Evolutionary conservation across 2,888 invertebrate genomes (phyloP).

Genomic region (Troilus luridus): DNA sequence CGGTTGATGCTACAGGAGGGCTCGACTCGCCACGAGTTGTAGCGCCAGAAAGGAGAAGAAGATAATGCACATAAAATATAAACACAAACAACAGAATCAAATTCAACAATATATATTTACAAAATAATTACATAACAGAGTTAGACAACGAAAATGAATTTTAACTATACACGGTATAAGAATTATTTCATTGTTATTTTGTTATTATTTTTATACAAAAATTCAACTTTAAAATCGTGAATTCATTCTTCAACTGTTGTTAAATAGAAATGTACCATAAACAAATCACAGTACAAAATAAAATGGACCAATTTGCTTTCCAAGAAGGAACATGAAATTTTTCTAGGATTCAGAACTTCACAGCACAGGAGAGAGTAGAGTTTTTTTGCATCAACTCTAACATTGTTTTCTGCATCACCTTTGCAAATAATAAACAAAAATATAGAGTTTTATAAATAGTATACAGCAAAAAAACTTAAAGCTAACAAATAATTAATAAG

Average conservation of each 20-base stretch:
- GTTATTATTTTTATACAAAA: background rate
- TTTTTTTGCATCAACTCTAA: slow-evolving; percentile 53
- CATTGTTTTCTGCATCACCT: slow-evolving; percentile 31
- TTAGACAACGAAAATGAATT: background rate
- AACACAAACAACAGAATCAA: background rate
- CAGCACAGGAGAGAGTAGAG: slow-evolving; percentile 52
- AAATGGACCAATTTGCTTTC: slow-evolving; percentile 49
- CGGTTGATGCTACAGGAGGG: too few species aligned
- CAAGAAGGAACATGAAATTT: slow-evolving; percentile 50
- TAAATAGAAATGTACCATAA: slow-evolving; percentile 55
- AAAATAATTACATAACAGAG: background rate
- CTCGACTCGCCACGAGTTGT: too few species aligned
- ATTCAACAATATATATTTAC: slow-evolving; percentile 18
- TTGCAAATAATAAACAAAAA: background rate
- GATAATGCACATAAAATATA: background rate
- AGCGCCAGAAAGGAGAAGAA: background rate
- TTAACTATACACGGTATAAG: background rate
- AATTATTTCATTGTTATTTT: background rate
- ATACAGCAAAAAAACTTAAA: background rate
- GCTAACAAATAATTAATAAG: background rate
- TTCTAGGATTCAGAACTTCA: slow-evolving; percentile 56
- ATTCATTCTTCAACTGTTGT: slow-evolving; percentile 51
- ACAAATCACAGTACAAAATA: slow-evolving; percentile 54
- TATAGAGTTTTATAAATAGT: background rate
- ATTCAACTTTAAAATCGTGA: background rate